Conservation (phyloP, 2,113 vertebrate genomes). For the Lucifuga dentata region DNA sequence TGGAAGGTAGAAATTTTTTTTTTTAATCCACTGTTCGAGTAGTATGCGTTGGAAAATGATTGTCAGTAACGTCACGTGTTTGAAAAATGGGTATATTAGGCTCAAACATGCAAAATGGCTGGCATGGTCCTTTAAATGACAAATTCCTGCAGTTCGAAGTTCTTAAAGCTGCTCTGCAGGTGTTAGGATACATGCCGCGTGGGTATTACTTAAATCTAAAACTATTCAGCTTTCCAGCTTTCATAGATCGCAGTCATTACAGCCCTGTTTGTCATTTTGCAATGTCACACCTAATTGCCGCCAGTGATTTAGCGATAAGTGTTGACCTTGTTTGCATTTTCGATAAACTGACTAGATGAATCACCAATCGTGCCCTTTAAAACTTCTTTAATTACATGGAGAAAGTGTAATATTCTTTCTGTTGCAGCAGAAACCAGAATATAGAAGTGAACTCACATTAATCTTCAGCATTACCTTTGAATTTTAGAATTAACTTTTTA, state of each 20-base stretch:
- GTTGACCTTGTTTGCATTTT: slow-evolving; percentile 28
- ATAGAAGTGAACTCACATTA: slow-evolving; percentile 31
- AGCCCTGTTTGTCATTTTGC: slow-evolving; percentile 21
- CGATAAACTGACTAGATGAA: slow-evolving; percentile 15
- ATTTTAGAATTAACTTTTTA: slow-evolving; percentile 49
- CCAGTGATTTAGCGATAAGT: slow-evolving; percentile 11
- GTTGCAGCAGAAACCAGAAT: slow-evolving; percentile 31
- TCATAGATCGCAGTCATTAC: slow-evolving; percentile 22
- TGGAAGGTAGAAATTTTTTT: too few species aligned
- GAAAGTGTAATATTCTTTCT: slow-evolving; percentile 25
- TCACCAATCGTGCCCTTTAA: slow-evolving; percentile 15
- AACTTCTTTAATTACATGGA: slow-evolving; percentile 17
- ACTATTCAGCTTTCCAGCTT: slow-evolving; percentile 6
- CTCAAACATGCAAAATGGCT: too few species aligned
- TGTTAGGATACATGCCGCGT: background rate
- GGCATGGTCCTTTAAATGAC: too few species aligned
- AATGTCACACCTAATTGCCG: slow-evolving; percentile 45
- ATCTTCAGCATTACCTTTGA: slow-evolving; percentile 46
- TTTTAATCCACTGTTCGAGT: too few species aligned
- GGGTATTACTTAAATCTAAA: slow-evolving; percentile 17
- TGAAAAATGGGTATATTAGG: too few species aligned
- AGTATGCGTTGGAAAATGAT: too few species aligned
- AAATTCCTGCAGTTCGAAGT: too few species aligned
- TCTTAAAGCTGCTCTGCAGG: background rate
- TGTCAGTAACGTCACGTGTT: too few species aligned